Conservation (phyloP, 1,140 invertebrate genomes). For the Agrilus planipennis region DNA sequence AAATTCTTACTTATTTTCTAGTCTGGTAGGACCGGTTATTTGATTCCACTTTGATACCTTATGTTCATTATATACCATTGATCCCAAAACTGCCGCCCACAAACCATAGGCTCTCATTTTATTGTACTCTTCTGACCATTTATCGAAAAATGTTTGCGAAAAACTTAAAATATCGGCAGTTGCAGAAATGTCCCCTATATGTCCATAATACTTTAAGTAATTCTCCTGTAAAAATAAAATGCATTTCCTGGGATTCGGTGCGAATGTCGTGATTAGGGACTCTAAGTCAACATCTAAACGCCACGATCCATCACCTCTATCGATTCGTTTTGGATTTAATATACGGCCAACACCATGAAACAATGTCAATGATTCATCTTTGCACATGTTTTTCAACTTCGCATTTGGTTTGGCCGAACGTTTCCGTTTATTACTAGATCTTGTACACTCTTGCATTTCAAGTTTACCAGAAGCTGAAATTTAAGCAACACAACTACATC, state of each 20-base stretch:
- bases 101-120: slow-evolving; percentile 38
- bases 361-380: slow-evolving; percentile 55
- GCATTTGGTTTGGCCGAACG: slow-evolving; percentile 6
- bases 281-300: slow-evolving; percentile 49
- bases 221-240: slow-evolving; percentile 59
- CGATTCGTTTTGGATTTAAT: slow-evolving; percentile 60
- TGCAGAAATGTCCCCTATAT: slow-evolving; percentile 40
- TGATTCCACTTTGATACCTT: slow-evolving; percentile 60
- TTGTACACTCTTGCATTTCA: slow-evolving; percentile 23
- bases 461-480: slow-evolving; percentile 16
- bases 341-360: slow-evolving; percentile 64
- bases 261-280: slow-evolving; percentile 50
- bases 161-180: slow-evolving; percentile 48
- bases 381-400: slow-evolving; percentile 40
- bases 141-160: slow-evolving; percentile 48
- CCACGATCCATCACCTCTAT: slow-evolving; percentile 19
- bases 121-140: slow-evolving; percentile 52
- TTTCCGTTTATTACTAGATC: slow-evolving; percentile 27
- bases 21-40: slow-evolving; percentile 44
- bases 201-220: slow-evolving; percentile 55
- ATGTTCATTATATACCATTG: slow-evolving; percentile 56
- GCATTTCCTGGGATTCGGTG: slow-evolving; percentile 48
- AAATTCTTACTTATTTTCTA: slow-evolving; percentile 22
- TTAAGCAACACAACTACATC: neutral
- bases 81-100: slow-evolving; percentile 47